These are phyloP conservation scores for Lithophane leautieri DNA, from an alignment of 2,888 invertebrate species.

Conservation along the genomic window DNA sequence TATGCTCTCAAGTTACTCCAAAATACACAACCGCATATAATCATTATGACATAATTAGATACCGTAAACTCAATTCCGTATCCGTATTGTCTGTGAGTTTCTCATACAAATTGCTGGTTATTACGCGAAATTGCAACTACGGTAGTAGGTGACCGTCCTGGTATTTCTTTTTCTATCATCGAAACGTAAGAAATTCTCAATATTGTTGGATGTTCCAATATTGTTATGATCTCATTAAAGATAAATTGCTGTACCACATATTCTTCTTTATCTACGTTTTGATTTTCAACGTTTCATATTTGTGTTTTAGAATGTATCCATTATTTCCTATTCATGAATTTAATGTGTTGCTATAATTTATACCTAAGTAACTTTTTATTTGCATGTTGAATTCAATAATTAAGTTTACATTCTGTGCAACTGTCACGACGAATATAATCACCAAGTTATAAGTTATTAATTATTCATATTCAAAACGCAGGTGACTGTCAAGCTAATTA, in stretches of 20 bases:
- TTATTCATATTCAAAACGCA: slow-evolving; percentile 51
- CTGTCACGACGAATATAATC: slow-evolving; percentile 33
- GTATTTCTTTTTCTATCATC: slow-evolving; percentile 64
- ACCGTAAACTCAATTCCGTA: slow-evolving; percentile 84
- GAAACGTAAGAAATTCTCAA: slow-evolving; percentile 42
- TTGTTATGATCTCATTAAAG: slow-evolving; percentile 19
- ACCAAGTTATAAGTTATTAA: slow-evolving; percentile 33
- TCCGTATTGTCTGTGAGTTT: slow-evolving; percentile 82
- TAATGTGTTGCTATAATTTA: slow-evolving; percentile 1
- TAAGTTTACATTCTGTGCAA: slow-evolving; percentile 28
- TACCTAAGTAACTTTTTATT: slow-evolving; percentile 2
- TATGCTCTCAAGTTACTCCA: slow-evolving; percentile 60
- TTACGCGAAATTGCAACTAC: slow-evolving; percentile 82
- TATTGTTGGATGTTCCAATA: slow-evolving; percentile 39
- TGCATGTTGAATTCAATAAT: slow-evolving; percentile 15
- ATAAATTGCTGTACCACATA: slow-evolving; percentile 11
- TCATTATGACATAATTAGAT: slow-evolving; percentile 80
- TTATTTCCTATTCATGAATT: neutral
- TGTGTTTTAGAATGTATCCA: neutral
- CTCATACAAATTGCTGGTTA: slow-evolving; percentile 83
- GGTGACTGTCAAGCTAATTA: slow-evolving; percentile 53
- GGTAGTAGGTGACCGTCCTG: slow-evolving; percentile 77
- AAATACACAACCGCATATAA: slow-evolving; percentile 70
- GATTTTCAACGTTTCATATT: neutral
- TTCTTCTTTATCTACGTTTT: slow-evolving; percentile 3